Evolutionary conservation across 2,797 vertebrate genomes (phyloP), one percentile per base, ranked within the genome.

Genomic region (Enteromius afrohamiltoni): DNA sequence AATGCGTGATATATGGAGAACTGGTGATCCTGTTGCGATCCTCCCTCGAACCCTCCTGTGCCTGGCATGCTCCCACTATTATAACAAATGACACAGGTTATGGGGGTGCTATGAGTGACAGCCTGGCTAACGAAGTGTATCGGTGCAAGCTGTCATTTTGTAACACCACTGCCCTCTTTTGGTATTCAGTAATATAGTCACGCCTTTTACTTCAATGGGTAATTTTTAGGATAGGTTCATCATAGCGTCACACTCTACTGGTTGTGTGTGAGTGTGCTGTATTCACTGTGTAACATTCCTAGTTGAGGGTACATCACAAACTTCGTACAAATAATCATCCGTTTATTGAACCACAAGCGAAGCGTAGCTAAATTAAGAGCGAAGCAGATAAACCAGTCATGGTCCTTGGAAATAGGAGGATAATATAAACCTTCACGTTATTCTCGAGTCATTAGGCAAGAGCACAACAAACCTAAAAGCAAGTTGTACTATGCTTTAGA

Each of bases 141-240:
- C 67, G 6, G 7, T 19, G 19, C 40, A 74, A 49, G 4, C 26
- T 68, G 62, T 23, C 55, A 73, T 68, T 55, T 74, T 77, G 23
- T 42, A 68, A 76, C 73, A 70, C 68, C 81, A 82, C 85, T 87
- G 88, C 84, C 77, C 69, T 26, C 87, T 81, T 29, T 80, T 37
- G 88, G 82, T 13, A 53, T 4, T 58, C 11, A 75, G 3, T 79
- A 26, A 34, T 26, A 34, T 19, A 73, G 5, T 53, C 29, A 70
- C 40, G 51, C 10, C 0, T 53, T 74, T 53, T 8, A 53, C 21
- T 34, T 19, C 5, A 74, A 10, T 8, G 6, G 31, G 13, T 71
- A 19, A n/a, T 8, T 45, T 23, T 74, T 21, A 26, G n/a, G 40
- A 69, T 74, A n/a, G 34, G 19, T 68, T 40, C 19, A 26, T 40